Evolutionary conservation across 1,140 invertebrate species (phyloP).

Genomic region (Ceratosolen fusciceps): DNA sequence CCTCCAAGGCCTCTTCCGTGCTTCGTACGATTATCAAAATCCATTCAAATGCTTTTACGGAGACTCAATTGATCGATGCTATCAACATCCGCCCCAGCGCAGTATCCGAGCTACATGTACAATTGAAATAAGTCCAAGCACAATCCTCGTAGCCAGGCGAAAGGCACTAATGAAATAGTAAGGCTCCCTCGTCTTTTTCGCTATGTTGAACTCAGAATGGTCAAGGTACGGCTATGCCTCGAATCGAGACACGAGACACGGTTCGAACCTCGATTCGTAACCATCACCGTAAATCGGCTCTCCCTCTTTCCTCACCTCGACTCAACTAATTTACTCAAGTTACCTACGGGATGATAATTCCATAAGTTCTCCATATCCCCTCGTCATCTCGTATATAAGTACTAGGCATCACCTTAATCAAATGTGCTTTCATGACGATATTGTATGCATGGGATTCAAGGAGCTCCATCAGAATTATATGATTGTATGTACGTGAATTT

Average conservation of each 20-base stretch:
- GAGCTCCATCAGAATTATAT: not conserved
- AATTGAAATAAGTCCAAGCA: too few species aligned
- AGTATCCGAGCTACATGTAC: not conserved
- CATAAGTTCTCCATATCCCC: not conserved
- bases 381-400: too few species aligned
- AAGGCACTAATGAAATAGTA: not conserved
- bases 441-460: not conserved
- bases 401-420: not conserved
- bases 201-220: not conserved
- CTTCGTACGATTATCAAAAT: not conserved
- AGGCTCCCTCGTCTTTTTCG: not conserved
- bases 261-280: too few species aligned
- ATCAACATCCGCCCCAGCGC: not conserved
- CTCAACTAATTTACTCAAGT: conserved; percentile 9
- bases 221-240: conserved; percentile 1
- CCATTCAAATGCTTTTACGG: not conserved
- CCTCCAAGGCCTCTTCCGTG: not conserved
- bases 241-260: not conserved
- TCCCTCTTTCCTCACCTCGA: not conserved
- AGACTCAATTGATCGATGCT: not conserved
- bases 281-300: not conserved
- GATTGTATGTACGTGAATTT: not conserved
- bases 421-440: not conserved
- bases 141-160: not conserved
- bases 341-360: conserved; percentile 11